These are phyloP conservation scores for Rhinella marina DNA, from an alignment of 2,797 vertebrate genomes.

Conservation along the genomic window DNA sequence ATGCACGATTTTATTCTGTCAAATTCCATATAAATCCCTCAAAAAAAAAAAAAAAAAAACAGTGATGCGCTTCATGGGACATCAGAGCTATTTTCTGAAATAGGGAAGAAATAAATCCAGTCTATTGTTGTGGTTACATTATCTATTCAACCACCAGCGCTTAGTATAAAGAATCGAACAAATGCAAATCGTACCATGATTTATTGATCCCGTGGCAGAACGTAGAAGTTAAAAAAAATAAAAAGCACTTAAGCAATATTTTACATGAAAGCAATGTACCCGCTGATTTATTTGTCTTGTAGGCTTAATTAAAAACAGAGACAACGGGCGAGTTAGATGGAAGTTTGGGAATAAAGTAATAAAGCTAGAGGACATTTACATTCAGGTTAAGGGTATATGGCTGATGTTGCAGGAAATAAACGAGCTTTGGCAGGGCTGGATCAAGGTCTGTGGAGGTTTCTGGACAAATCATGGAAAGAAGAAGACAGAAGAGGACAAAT, in stretches of 20 bases:
- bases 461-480: background rate
- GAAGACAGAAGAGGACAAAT: too few relatives aligned
- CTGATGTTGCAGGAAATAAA: background rate
- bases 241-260: conserved; percentile 38
- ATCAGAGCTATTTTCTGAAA: background rate
- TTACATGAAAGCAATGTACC: conserved; percentile 49
- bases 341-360: conserved; percentile 2
- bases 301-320: conserved; percentile 55
- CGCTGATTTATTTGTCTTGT: conserved; percentile 51
- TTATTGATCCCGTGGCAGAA: conserved; percentile 37
- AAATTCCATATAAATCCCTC: background rate
- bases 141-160: background rate
- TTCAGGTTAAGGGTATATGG: background rate
- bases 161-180: conserved; percentile 30
- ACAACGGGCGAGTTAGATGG: conserved; percentile 37
- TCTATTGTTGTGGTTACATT: background rate
- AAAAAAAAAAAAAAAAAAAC: too few relatives aligned
- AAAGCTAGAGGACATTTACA: background rate
- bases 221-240: conserved; percentile 28
- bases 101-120: background rate
- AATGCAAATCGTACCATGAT: conserved; percentile 55
- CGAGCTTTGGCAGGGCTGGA: background rate
- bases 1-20: background rate
- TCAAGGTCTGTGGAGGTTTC: background rate
- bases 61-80: background rate